These are phyloP conservation scores for Atta cephalotes DNA, from an alignment of 1,140 invertebrate genomes.

Conservation along the genomic window DNA sequence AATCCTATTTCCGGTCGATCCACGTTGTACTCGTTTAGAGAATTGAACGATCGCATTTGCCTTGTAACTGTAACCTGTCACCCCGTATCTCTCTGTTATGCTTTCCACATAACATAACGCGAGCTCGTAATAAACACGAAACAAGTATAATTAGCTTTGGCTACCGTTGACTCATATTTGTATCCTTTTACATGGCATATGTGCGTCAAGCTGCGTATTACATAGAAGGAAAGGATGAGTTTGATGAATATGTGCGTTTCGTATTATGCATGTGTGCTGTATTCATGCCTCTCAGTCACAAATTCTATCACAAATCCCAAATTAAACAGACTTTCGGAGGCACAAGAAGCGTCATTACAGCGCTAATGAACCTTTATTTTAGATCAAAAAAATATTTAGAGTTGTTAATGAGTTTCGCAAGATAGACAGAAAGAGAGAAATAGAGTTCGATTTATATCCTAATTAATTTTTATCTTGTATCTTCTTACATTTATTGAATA, in stretches of 20 bases:
- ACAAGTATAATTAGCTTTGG: conserved; percentile 25
- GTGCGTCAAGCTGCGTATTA: conserved; percentile 24
- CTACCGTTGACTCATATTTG: neutral
- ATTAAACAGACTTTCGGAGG: neutral
- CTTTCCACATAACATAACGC: neutral
- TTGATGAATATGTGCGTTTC: neutral
- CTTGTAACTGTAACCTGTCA: conserved; percentile 11
- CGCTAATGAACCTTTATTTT: neutral
- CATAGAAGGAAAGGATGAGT: conserved; percentile 8
- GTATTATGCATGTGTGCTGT: neutral
- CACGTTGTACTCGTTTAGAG: neutral
- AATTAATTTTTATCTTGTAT: neutral
- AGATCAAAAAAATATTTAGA: neutral
- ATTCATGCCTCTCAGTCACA: neutral
- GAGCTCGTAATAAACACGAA: conserved; percentile 25
- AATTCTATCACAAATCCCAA: neutral
- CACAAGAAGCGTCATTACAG: neutral
- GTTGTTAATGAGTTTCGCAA: neutral
- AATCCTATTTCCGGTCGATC: conserved; percentile 38
- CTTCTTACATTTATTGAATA: neutral
- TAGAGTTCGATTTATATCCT: neutral
- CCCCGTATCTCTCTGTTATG: conserved; percentile 26
- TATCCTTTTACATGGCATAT: conserved; percentile 19
- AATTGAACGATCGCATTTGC: conserved; percentile 29
- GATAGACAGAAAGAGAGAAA: neutral